These are phyloP conservation scores for Brachyhypopomus gauderio DNA, from an alignment of 2,113 vertebrate genomes.

Conservation along the genomic window DNA sequence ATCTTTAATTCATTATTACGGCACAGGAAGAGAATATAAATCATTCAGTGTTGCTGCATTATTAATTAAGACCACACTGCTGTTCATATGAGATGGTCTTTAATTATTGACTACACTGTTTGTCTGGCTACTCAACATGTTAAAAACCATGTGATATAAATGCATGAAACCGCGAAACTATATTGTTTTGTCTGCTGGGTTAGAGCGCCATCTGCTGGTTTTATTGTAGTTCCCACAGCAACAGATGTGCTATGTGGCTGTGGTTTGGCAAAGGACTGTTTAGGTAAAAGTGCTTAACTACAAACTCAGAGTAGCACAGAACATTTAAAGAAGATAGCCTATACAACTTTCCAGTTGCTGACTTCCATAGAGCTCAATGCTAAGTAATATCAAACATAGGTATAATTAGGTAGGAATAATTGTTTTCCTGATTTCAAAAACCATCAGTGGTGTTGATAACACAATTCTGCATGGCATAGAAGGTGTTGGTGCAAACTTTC, in stretches of 20 bases:
- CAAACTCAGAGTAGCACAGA: too few relatives aligned
- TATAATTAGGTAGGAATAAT: too few relatives aligned
- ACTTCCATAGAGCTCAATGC: too few relatives aligned
- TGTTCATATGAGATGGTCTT: background rate
- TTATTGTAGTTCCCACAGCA: background rate
- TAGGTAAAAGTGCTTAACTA: too few relatives aligned
- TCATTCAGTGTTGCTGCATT: background rate
- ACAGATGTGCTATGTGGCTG: background rate
- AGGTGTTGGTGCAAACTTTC: background rate
- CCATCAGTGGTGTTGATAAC: background rate
- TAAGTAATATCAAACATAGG: too few relatives aligned
- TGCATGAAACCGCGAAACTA: background rate
- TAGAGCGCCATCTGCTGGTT: constrained; percentile 21
- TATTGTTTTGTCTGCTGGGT: background rate
- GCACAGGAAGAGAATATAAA: background rate
- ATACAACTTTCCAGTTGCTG: too few relatives aligned
- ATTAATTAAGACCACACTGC: background rate
- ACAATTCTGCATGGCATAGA: background rate
- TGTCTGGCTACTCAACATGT: background rate
- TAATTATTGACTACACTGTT: background rate
- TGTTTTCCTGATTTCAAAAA: background rate
- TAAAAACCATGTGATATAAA: background rate
- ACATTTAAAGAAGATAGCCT: too few relatives aligned
- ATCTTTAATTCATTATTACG: background rate
- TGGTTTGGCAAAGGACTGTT: too few relatives aligned